Conservation (phyloP, 2,888 invertebrate species). For the Andrena fulva region DNA sequence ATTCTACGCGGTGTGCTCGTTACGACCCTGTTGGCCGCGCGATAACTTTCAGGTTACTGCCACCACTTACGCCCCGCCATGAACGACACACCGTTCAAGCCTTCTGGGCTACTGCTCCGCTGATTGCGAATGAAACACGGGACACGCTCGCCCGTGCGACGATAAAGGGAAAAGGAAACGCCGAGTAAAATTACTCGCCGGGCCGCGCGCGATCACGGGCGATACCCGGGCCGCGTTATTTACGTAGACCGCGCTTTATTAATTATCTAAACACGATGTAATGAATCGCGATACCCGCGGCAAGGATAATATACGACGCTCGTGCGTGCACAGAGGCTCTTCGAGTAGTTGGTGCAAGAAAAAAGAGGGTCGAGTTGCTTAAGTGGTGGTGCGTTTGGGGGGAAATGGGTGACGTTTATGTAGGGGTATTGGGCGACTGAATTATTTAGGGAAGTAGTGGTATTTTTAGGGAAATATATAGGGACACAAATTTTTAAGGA, state of each 20-base stretch:
- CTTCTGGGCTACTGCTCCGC: conserved; percentile 53
- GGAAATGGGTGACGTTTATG: neutral
- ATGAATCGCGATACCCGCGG: conserved; percentile 44
- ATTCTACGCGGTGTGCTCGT: conserved; percentile 73
- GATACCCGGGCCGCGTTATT: conserved; percentile 57
- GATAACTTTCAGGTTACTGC: conserved; percentile 77
- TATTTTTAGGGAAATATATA: neutral
- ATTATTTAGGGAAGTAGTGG: neutral
- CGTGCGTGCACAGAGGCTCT: conserved; percentile 9
- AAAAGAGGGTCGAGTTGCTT: neutral
- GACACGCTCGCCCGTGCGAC: conserved; percentile 41
- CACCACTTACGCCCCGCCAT: conserved; percentile 70
- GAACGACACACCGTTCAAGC: conserved; percentile 65
- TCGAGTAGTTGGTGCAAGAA: neutral
- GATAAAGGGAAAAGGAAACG: conserved; percentile 55
- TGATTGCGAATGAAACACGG: conserved; percentile 69
- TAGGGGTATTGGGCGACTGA: neutral
- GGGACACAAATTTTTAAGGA: too few species aligned
- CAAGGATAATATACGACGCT: conserved; percentile 5
- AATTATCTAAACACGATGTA: conserved; percentile 60
- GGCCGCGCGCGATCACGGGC: conserved; percentile 17
- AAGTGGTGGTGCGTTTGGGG: neutral
- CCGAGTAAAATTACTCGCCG: conserved; percentile 53
- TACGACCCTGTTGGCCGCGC: conserved; percentile 78
- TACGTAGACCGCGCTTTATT: conserved; percentile 52